Evolutionary conservation across 2,888 invertebrate species (phyloP).

Genomic region (Drosophila setosimentum): DNA sequence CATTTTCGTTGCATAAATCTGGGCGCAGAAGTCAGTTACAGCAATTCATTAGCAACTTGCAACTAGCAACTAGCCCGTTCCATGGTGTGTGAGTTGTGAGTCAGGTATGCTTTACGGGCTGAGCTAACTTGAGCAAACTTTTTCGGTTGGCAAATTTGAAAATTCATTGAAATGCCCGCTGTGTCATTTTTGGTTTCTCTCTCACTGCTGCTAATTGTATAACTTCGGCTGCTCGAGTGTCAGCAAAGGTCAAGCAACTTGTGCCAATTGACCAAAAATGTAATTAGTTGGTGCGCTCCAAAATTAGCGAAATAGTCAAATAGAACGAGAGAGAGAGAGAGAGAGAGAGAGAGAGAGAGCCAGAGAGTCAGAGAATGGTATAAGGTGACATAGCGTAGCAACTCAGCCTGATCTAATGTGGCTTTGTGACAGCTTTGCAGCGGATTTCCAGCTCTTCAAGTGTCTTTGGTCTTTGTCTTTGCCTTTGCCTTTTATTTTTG

Average conservation of each 20-base stretch:
- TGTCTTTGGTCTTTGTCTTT: constrained; percentile 35
- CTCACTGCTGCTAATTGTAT: constrained; percentile 65
- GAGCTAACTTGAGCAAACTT: constrained; percentile 41
- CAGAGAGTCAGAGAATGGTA: background rate
- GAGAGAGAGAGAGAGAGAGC: background rate
- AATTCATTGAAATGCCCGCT: constrained; percentile 77
- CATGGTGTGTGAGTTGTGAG: background rate
- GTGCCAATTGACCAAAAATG: constrained; percentile 70
- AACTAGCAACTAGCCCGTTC: background rate
- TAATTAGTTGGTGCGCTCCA: constrained; percentile 64
- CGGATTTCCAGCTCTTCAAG: constrained; percentile 52
- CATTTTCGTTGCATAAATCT: constrained; percentile 75
- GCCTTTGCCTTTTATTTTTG: constrained; percentile 29
- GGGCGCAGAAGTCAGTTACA: constrained; percentile 68
- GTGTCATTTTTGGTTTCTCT: constrained; percentile 61
- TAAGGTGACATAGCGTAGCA: constrained; percentile 14
- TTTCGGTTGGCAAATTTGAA: constrained; percentile 63
- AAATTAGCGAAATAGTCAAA: background rate
- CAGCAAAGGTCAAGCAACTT: constrained; percentile 62
- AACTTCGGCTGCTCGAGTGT: constrained; percentile 57
- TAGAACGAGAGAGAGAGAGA: background rate
- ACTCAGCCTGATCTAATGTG: constrained; percentile 39
- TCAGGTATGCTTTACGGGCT: background rate
- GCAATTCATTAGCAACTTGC: constrained; percentile 71
- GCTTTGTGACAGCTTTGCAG: constrained; percentile 36